phyloP scores from a whole-genome alignment of 2,888 invertebrate species.

The Oscheius myriophilus region DNA sequence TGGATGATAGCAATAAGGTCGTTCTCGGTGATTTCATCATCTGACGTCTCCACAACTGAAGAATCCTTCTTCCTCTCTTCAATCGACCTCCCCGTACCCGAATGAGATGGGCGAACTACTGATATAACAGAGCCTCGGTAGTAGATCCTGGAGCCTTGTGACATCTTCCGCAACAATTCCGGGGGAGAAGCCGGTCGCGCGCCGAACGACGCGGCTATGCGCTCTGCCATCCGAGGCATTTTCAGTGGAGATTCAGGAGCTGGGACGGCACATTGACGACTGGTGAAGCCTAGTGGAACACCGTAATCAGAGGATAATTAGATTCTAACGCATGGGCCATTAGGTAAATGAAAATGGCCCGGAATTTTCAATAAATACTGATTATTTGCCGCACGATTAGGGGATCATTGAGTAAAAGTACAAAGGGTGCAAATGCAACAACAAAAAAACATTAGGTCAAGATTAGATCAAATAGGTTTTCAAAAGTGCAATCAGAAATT shows the following conservation, averaged over 20 bases:
- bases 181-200: background rate
- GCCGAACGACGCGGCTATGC: constrained; percentile 20
- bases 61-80: background rate
- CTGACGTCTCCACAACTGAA: constrained; percentile 10
- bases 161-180: background rate
- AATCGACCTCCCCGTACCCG: background rate
- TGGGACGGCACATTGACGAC: background rate
- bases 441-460: too few species aligned
- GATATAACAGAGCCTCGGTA: background rate
- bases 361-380: too few species aligned
- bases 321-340: background rate
- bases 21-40: constrained; percentile 30
- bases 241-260: background rate
- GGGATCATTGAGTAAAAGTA: too few species aligned
- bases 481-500: too few species aligned
- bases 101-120: background rate
- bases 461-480: too few species aligned
- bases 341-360: background rate
- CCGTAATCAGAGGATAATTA: background rate
- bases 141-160: background rate
- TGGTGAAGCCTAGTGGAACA: background rate
- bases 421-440: too few species aligned
- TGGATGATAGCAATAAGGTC: constrained; percentile 58
- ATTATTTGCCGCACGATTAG: too few species aligned
- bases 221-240: constrained; percentile 32